Evolutionary conservation across 2,113 vertebrate genomes (phyloP).

Genomic region (Isurus oxyrinchus): DNA sequence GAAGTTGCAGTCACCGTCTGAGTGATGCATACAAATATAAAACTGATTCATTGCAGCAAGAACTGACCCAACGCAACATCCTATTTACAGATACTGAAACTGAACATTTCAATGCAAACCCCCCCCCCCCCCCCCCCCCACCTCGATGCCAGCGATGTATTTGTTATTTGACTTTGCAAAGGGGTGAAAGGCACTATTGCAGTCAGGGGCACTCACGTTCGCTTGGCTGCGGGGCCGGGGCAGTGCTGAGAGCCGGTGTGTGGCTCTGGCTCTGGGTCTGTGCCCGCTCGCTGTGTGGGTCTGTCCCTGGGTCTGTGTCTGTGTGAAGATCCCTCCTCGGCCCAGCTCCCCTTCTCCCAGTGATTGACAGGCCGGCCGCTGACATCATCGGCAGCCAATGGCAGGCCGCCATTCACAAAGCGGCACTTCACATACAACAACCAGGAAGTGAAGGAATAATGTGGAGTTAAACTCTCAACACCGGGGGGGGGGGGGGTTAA

Average conservation of each 20-base stretch:
- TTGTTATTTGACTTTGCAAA: background rate
- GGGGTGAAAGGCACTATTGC: background rate
- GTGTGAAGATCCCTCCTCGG: no score
- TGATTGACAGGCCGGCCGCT: background rate
- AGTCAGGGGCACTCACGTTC: background rate
- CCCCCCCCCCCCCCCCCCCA: background rate
- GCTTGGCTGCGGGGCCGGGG: background rate
- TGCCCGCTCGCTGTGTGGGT: no score
- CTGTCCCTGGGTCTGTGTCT: no score
- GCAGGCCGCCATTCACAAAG: background rate
- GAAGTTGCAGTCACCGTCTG: background rate
- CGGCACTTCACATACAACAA: background rate
- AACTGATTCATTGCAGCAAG: background rate
- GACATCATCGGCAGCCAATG: constrained; percentile 21
- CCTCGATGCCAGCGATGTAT: background rate
- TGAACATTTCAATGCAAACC: background rate
- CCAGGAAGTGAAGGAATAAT: background rate
- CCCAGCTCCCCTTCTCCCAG: no score
- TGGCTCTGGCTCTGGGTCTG: no score
- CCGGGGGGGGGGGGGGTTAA: no score
- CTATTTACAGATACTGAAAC: background rate
- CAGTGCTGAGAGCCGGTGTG: no score
- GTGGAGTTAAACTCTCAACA: background rate
- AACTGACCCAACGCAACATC: background rate
- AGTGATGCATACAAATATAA: background rate